Base-by-base conservation (phyloP, 2,888 invertebrate species). In the Laothoe populi region DNA sequence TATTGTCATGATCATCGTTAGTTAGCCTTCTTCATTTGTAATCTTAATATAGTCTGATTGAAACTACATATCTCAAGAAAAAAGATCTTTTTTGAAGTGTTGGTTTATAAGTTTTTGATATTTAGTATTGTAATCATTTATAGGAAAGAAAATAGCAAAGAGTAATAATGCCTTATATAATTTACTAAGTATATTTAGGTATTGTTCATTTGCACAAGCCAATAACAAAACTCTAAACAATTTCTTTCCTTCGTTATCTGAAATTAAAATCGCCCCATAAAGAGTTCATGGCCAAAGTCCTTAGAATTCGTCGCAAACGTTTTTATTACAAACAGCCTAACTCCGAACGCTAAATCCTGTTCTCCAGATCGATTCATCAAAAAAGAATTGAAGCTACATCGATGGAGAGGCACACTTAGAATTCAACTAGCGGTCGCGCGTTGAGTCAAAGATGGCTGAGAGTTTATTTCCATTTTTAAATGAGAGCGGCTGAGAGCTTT, bases 391-490 rank as follows among this genome's bases (percentile, higher is more conserved):
- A 78, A 76, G 79, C 79, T 82, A 85, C 84, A 84, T 84, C 84
- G 82, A 79, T 81, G 79, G 79, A 83, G 81, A 83, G 75, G 76
- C 84, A 82, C 84, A 88, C 89, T 91, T 90, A 88, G 87, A 86
- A 91, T 91, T 91, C 90, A 88, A 84, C 86, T 86, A 85, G 86
- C 82, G 81, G 85, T 86, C 81, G 87, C 83, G 82, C 84, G 78
- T 81, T 84, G 89, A 91, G 86, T 90, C 90, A 92, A 90, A 92
- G 92, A 92, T 91, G 91, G 90, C 86, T 83, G 86, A 82, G 81
- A 84, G 88, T 92, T 92, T 92, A 92, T 92, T 92, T 92, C 92
- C 92, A 92, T 92, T 92, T 92, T 92, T 92, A 92, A 92, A 92
- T 92, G 90, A 92, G 91, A 89, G 87, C 90, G 90, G 86, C 90